Base-by-base conservation (phyloP, 2,113 vertebrate species). In the Hypomesus transpacificus region DNA sequence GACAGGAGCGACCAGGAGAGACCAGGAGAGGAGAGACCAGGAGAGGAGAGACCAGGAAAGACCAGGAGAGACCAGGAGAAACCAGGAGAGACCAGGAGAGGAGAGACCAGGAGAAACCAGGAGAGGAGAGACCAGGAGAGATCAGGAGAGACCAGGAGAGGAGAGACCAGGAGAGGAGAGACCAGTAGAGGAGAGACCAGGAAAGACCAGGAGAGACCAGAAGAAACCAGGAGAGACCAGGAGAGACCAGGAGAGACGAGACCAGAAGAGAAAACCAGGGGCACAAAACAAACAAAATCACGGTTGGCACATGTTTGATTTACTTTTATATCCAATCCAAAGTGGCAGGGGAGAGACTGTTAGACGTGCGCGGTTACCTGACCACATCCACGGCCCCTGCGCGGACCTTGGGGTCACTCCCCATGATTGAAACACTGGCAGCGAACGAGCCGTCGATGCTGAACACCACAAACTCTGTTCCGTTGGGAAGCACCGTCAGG, bases 401-500 rank as follows among this genome's bases (percentile, higher is more conserved):
- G 0, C 97, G 90, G 81, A 99, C 97, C 90, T 99, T 98, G 69
- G 97, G 97, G 86, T 99, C 97, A 0, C 97, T 99, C 81, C 97
- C 97, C 97, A 99, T 99, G 87, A 99, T 98, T 16, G 97, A 99
- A 7, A 99, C 97, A 0, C 97, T 99, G 87, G 97, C 97, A 3
- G 97, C 97, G 21, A 99, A 99, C 75, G 97, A 99, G 64, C 97
- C 97, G 0, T 99, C 97, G 0, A 99, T 99, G 80, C 97, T 99
- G 93, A 99, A 99, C 64, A 96, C 97, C 82, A 99, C 97, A 3
- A 98, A 98, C 88, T 98, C 97, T 0, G 97, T 98, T 82, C 94
- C 94, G 57, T 87, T 92, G 0, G 97, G 97, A 82, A 99, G 91
- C 78, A 98, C 93, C 0, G 96, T 98, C 85, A 99, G 91, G 87